Conservation (phyloP, 2,888 invertebrate species). For the Drosophila anomelani region DNA sequence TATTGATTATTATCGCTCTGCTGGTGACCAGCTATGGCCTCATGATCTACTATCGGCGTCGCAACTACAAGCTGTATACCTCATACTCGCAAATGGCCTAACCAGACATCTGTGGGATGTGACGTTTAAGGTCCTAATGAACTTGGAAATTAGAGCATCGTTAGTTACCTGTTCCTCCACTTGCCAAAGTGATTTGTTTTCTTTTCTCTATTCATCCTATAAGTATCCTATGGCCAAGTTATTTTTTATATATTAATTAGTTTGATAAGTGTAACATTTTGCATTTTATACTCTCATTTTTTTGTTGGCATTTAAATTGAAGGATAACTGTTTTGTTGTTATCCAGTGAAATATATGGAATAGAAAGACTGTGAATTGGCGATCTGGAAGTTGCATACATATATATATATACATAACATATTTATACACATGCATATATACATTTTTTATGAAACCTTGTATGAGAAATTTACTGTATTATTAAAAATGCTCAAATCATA, state of each 20-base stretch:
- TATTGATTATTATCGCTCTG: conserved; percentile 76
- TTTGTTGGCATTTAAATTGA: conserved; percentile 31
- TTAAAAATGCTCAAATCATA: conserved; percentile 50
- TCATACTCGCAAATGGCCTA: conserved; percentile 82
- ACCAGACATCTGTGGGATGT: not conserved
- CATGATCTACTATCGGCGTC: conserved; percentile 81
- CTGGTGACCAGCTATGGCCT: conserved; percentile 77
- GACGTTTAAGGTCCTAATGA: conserved; percentile 31
- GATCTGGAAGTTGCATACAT: conserved; percentile 66
- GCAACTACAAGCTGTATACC: conserved; percentile 78
- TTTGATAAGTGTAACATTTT: conserved; percentile 13
- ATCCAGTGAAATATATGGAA: conserved; percentile 40
- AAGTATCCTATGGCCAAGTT: conserved; percentile 3
- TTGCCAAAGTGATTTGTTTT: conserved; percentile 37
- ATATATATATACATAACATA: conserved; percentile 36
- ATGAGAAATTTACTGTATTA: conserved; percentile 54
- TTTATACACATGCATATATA: conserved; percentile 33
- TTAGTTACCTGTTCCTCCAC: conserved; percentile 7
- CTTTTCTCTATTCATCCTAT: conserved; percentile 2
- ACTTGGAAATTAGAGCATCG: conserved; percentile 5
- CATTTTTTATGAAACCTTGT: conserved; percentile 55
- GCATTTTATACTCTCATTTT: conserved; percentile 33
- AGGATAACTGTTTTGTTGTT: conserved; percentile 39
- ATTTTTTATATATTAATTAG: conserved; percentile 20
- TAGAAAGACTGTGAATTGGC: conserved; percentile 70